Evolutionary conservation across 1,140 invertebrate genomes (phyloP).

Genomic region (Euborellia annulipes): DNA sequence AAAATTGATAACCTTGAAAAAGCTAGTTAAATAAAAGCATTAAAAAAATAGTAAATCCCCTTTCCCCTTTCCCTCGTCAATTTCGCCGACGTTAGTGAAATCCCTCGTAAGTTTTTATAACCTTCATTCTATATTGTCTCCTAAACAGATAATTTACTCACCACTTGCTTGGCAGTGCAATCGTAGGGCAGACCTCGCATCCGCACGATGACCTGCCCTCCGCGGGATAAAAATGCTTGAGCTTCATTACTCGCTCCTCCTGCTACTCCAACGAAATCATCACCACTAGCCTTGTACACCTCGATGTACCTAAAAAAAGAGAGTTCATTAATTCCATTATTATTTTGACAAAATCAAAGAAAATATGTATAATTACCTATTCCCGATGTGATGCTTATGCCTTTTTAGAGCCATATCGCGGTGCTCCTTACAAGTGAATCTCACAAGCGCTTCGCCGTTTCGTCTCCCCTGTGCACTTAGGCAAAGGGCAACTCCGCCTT

Average conservation of each 20-base stretch:
- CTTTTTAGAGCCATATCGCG: constrained; percentile 93
- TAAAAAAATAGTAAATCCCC: too few species aligned
- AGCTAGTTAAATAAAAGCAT: too few species aligned
- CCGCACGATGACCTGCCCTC: constrained; percentile 91
- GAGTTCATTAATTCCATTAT: too few species aligned
- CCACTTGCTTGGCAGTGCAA: constrained; percentile 93
- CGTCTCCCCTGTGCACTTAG: constrained; percentile 85
- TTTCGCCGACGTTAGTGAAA: too few species aligned
- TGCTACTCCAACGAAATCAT: constrained; percentile 93
- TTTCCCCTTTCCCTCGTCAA: too few species aligned
- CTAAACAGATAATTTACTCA: too few species aligned
- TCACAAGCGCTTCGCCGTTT: constrained; percentile 96
- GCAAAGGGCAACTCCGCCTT: constrained; percentile 96
- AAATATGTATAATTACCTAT: constrained; percentile 29
- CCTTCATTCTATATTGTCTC: too few species aligned
- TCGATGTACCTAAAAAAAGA: constrained; percentile 58
- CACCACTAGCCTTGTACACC: constrained; percentile 89
- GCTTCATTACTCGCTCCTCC: constrained; percentile 86
- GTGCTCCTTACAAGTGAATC: constrained; percentile 88
- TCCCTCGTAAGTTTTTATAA: too few species aligned
- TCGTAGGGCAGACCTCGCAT: constrained; percentile 98
- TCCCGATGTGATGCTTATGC: constrained; percentile 94
- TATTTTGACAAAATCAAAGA: too few species aligned
- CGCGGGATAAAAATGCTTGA: constrained; percentile 79
- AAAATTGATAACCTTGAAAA: too few species aligned